Percentiles rank a stretch among this genome's conserved stretches.
These are phyloP conservation scores for Porites lobata DNA, from an alignment of 92 coral and sea anemone genomes.

Conservation along the genomic window DNA sequence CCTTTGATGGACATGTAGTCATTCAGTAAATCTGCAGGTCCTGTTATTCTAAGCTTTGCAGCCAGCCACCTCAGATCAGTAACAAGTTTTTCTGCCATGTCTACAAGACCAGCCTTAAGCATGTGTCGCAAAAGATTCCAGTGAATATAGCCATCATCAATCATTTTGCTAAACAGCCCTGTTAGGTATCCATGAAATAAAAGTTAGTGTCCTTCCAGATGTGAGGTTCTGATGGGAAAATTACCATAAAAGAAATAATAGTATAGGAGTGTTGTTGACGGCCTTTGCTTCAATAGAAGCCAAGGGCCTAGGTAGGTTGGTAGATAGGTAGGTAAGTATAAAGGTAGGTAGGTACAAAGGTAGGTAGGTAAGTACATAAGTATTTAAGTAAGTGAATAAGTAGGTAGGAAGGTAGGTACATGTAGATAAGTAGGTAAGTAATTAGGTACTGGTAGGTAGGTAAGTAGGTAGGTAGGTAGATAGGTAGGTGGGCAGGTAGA, in stretches of 20 bases:
- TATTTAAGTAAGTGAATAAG: too few species aligned
- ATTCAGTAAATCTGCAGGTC: slow-evolving; percentile 91
- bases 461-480: too few species aligned
- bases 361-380: too few species aligned
- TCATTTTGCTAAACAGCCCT: slow-evolving; percentile 81
- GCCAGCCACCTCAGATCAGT: slow-evolving; percentile 88
- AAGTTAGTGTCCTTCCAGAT: neutral
- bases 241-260: neutral
- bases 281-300: too few species aligned
- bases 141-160: slow-evolving; percentile 90
- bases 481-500: too few species aligned
- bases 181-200: neutral
- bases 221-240: neutral
- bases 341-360: too few species aligned
- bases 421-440: too few species aligned
- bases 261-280: too few species aligned
- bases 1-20: slow-evolving; percentile 80
- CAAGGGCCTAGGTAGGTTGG: too few species aligned
- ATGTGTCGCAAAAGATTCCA: slow-evolving; percentile 94
- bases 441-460: too few species aligned
- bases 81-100: slow-evolving; percentile 75
- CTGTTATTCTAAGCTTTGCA: slow-evolving; percentile 83
- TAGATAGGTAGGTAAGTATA: too few species aligned
- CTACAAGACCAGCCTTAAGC: slow-evolving; percentile 77
- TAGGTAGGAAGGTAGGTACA: too few species aligned